Evolutionary conservation across 2,888 invertebrate species (phyloP).

Genomic region (Morpho deidamia): DNA sequence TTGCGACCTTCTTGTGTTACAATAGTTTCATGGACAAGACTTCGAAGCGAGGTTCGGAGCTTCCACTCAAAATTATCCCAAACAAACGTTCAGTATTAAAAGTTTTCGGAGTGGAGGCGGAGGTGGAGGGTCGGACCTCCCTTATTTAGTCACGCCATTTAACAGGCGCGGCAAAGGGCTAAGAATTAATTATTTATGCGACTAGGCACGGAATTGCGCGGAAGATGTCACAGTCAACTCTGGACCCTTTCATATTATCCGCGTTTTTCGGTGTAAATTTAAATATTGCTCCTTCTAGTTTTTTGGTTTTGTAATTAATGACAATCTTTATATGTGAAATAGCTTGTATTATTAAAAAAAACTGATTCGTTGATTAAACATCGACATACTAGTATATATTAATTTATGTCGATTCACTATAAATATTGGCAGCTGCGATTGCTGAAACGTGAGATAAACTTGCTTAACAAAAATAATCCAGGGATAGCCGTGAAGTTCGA

Average conservation of each 20-base stretch:
- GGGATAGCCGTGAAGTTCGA: too few species aligned
- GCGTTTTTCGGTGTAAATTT: conserved; percentile 26
- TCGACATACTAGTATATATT: too few species aligned
- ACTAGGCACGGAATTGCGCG: conserved; percentile 36
- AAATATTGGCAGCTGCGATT: too few species aligned
- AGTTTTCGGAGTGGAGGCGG: conserved; percentile 43
- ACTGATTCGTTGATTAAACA: too few species aligned
- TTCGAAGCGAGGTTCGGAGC: conserved; percentile 10
- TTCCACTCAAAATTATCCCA: conserved; percentile 45
- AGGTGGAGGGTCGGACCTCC: conserved; percentile 41
- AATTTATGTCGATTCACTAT: too few species aligned
- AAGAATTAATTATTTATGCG: conserved; percentile 57
- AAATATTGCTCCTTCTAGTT: conserved; percentile 5
- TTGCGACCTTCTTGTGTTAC: neutral
- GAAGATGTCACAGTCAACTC: conserved; percentile 37
- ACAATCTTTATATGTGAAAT: neutral
- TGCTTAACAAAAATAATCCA: too few species aligned
- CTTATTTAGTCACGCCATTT: conserved; percentile 74
- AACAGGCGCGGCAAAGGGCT: conserved; percentile 67
- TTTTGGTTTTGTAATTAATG: conserved; percentile 3
- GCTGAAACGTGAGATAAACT: too few species aligned
- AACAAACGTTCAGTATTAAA: conserved; percentile 58
- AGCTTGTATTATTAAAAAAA: neutral
- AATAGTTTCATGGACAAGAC: conserved; percentile 8
- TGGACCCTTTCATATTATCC: conserved; percentile 34